Percentiles rank a stretch among this genome's conserved stretches.
These are phyloP conservation scores for Poeciliopsis retropinna DNA, from an alignment of 2,113 vertebrate genomes.

Conservation along the genomic window DNA sequence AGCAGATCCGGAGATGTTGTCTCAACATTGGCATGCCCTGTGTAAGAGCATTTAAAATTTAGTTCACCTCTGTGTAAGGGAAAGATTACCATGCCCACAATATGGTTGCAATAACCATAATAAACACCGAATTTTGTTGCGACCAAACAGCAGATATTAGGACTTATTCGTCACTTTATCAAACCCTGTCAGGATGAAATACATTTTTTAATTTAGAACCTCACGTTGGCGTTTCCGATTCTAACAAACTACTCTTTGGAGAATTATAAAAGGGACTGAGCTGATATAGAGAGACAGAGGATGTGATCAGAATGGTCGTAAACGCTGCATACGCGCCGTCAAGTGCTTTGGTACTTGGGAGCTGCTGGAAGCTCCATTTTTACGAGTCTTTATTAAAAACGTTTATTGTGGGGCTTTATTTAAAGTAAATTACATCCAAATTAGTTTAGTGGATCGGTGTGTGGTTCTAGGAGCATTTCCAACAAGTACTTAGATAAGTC, in stretches of 20 bases:
- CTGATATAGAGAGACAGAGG: conserved; percentile 10
- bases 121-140: conserved; percentile 45
- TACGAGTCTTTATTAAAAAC: conserved; percentile 67
- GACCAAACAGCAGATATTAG: conserved; percentile 42
- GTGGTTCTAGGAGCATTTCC: conserved; percentile 11
- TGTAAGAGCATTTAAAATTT: conserved; percentile 22
- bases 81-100: conserved; percentile 5
- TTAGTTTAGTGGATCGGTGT: conserved; percentile 25
- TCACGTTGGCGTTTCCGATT: conserved; percentile 35
- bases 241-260: conserved; percentile 50
- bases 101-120: conserved; percentile 18
- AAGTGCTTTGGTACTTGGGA: conserved; percentile 36
- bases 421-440: conserved; percentile 53
- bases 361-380: conserved; percentile 40
- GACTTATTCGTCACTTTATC: conserved; percentile 58
- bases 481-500: conserved; percentile 45
- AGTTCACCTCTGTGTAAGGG: conserved; percentile 30
- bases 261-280: conserved; percentile 36
- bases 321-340: conserved; percentile 39
- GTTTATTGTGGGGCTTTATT: conserved; percentile 44
- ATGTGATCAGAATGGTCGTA: conserved; percentile 46
- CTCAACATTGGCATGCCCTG: conserved; percentile 10
- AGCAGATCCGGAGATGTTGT: conserved; percentile 15
- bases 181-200: conserved; percentile 63
- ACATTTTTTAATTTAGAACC: conserved; percentile 64